phyloP scores from a whole-genome alignment of 2,113 vertebrate species.

The Tretioscincus oriximinensis region DNA sequence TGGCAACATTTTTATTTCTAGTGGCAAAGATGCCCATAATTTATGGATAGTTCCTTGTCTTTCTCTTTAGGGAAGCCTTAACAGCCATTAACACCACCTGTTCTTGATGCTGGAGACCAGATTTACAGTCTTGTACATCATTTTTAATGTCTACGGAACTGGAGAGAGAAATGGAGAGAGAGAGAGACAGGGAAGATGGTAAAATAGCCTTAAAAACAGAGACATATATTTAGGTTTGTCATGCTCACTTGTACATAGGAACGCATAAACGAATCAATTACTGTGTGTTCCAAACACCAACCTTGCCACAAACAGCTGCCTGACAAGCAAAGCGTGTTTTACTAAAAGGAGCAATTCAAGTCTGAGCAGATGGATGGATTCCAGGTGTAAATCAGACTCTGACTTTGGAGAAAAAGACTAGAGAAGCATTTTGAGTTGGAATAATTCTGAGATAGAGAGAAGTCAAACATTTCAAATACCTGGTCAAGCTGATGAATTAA shows the following conservation, averaged over 20 bases:
- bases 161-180: conserved; percentile 12
- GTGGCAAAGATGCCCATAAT: conserved; percentile 53
- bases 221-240: conserved; percentile 40
- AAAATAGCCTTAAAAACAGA: conserved; percentile 17
- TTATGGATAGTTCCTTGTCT: conserved; percentile 56
- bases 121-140: conserved; percentile 54
- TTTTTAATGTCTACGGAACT: conserved; percentile 55
- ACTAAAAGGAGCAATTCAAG: conserved; percentile 39
- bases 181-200: conserved; percentile 7
- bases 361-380: conserved; percentile 1
- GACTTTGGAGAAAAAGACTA: conserved; percentile 22
- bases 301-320: neutral
- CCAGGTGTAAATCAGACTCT: conserved; percentile 44
- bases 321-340: neutral
- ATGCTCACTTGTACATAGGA: conserved; percentile 33
- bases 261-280: conserved; percentile 42
- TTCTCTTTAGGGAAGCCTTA: conserved; percentile 58
- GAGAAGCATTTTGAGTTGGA: conserved; percentile 35
- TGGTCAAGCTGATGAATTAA: neutral
- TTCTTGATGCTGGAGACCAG: conserved; percentile 48
- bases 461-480: conserved; percentile 10
- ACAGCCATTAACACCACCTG: conserved; percentile 59
- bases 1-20: neutral
- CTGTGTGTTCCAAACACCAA: neutral
- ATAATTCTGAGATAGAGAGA: neutral